Conservation (phyloP, 2,797 vertebrate species). For the Megalops cyprinoides region DNA sequence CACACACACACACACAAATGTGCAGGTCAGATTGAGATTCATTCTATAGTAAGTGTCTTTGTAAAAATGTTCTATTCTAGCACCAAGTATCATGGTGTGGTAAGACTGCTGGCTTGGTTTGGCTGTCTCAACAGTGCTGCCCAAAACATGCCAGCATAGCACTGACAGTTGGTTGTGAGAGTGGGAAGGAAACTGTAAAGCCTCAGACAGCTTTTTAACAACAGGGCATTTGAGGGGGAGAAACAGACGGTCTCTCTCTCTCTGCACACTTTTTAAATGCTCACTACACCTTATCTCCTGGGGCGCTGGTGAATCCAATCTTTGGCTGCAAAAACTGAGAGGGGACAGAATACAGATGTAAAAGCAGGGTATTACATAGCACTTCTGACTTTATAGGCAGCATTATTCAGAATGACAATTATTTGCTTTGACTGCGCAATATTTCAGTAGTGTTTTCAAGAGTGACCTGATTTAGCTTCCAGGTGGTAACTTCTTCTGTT, state of each 20-base stretch:
- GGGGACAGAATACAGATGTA: neutral
- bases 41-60: too few species aligned
- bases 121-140: neutral
- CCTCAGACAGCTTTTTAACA: constrained; percentile 23
- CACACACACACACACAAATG: too few species aligned
- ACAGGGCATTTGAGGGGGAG: constrained; percentile 18
- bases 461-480: too few species aligned
- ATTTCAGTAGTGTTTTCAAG: too few species aligned
- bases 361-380: neutral
- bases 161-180: constrained; percentile 10
- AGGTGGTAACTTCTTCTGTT: too few species aligned
- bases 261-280: constrained; percentile 21
- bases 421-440: constrained; percentile 3
- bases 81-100: too few species aligned
- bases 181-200: constrained; percentile 18
- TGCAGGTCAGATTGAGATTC: too few species aligned
- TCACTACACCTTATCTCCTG: constrained; percentile 6
- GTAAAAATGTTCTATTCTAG: too few species aligned
- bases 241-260: constrained; percentile 25
- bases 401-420: constrained; percentile 12
- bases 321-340: constrained; percentile 16
- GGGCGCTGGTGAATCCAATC: neutral
- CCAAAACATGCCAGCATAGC: constrained; percentile 7
- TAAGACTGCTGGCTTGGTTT: too few species aligned
- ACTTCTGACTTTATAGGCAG: neutral